A percentile compares a stretch with the other conserved stretches of the same genome.
phyloP scores from a whole-genome alignment of 1,140 invertebrate genomes.

The Eupeodes corollae region DNA sequence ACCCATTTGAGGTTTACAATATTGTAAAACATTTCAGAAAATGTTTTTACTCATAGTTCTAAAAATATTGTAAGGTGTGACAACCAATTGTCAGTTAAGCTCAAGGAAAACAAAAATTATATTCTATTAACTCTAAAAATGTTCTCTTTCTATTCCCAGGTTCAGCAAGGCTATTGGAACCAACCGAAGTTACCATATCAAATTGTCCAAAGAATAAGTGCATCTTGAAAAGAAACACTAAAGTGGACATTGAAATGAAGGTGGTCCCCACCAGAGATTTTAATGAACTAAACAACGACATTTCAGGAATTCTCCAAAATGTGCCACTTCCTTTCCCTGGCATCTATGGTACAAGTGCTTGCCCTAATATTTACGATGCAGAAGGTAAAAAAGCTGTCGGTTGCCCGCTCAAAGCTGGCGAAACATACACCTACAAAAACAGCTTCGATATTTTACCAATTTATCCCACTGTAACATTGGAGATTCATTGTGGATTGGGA shows the following conservation, averaged over 20 bases:
- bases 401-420: constrained; percentile 54
- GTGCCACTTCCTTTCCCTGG: constrained; percentile 60
- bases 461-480: constrained; percentile 54
- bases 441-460: constrained; percentile 50
- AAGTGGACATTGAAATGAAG: constrained; percentile 41
- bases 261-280: constrained; percentile 45
- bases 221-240: constrained; percentile 48
- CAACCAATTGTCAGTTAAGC: too few species aligned
- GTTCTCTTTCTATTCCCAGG: constrained; percentile 14
- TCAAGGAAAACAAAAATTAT: too few species aligned
- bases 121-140: too few species aligned
- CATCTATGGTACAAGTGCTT: constrained; percentile 57
- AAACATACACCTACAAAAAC: constrained; percentile 56
- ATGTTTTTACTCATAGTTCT: too few species aligned
- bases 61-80: too few species aligned
- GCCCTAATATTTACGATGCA: constrained; percentile 46
- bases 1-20: too few species aligned
- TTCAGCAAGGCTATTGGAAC: constrained; percentile 16
- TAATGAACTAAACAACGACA: constrained; percentile 40
- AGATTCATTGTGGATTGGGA: constrained; percentile 50
- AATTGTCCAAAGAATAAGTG: constrained; percentile 52
- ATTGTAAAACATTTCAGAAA: too few species aligned
- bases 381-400: constrained; percentile 43
- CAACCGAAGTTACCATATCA: constrained; percentile 40
- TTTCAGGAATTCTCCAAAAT: constrained; percentile 47